Percentiles rank a stretch among this genome's conserved stretches.
phyloP scores from a whole-genome alignment of 2,797 vertebrate species.

The Potorous gilbertii region DNA sequence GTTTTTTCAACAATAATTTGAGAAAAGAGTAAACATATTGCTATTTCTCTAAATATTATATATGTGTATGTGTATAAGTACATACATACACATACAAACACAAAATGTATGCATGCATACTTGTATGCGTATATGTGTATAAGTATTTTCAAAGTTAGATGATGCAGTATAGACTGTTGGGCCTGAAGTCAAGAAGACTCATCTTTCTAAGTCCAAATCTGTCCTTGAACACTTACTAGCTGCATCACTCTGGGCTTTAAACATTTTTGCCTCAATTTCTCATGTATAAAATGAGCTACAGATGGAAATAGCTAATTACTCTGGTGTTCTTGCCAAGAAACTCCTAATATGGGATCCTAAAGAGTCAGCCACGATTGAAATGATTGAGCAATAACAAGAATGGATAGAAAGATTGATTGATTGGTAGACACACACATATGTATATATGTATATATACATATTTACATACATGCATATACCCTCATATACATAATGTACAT shows the following conservation, averaged over 20 bases:
- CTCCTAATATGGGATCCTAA: background rate
- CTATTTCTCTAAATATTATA: background rate
- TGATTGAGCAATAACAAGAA: background rate
- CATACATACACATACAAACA: too few species aligned
- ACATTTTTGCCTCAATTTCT: background rate
- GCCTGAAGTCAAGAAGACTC: background rate
- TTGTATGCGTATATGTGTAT: background rate
- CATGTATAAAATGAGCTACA: background rate
- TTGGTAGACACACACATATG: too few species aligned
- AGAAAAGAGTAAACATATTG: background rate
- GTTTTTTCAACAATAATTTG: background rate
- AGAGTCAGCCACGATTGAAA: background rate
- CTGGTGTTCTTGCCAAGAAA: background rate
- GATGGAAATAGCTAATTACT: background rate
- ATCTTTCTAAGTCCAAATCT: background rate
- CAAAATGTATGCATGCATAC: background rate
- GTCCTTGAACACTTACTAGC: background rate
- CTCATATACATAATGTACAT: background rate
- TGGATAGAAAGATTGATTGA: too few species aligned
- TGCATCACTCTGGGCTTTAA: background rate
- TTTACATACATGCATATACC: background rate
- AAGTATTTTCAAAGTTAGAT: background rate
- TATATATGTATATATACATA: too few species aligned
- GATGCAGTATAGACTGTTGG: background rate
- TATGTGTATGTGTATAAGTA: background rate